A percentile compares a stretch with the other conserved stretches of the same genome.
Evolutionary conservation across 2,888 invertebrate species (phyloP).

Genomic region (Eledona agricola): DNA sequence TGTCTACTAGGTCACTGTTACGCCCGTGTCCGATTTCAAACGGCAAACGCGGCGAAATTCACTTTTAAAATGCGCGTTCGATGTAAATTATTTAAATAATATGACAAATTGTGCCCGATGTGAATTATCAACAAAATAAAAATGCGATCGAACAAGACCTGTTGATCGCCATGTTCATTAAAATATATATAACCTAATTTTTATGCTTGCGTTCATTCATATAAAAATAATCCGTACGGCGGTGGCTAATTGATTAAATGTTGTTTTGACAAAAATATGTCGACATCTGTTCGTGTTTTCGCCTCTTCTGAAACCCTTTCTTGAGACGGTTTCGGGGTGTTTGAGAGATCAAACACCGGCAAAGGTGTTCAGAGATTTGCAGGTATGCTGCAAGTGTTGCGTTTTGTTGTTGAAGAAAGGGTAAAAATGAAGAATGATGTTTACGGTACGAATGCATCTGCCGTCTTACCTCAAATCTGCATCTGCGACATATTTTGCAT

Average conservation of each 20-base stretch:
- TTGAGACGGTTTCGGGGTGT: slow-evolving; percentile 29
- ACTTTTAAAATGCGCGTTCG: slow-evolving; percentile 29
- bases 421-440: slow-evolving; percentile 23
- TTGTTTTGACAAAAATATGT: too few relatives aligned
- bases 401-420: slow-evolving; percentile 25
- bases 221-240: slow-evolving; percentile 42
- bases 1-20: slow-evolving; percentile 53
- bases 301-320: slow-evolving; percentile 14
- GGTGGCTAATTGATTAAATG: too few relatives aligned
- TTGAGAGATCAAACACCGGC: slow-evolving; percentile 35
- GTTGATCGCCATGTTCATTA: slow-evolving; percentile 51
- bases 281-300: slow-evolving; percentile 18
- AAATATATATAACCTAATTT: slow-evolving; percentile 50
- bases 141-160: slow-evolving; percentile 41
- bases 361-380: slow-evolving; percentile 12
- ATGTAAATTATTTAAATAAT: slow-evolving; percentile 49
- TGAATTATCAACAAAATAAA: slow-evolving; percentile 43
- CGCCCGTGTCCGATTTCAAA: slow-evolving; percentile 39
- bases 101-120: slow-evolving; percentile 45
- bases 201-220: slow-evolving; percentile 37
- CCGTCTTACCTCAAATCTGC: slow-evolving; percentile 31
- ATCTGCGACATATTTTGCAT: slow-evolving; percentile 29
- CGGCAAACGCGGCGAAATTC: slow-evolving; percentile 12
- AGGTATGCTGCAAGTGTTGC: slow-evolving; percentile 23
- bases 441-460: slow-evolving; percentile 36